These are phyloP conservation scores for Camponotus vicinus DNA, from an alignment of 1,140 invertebrate species.

Conservation along the genomic window DNA sequence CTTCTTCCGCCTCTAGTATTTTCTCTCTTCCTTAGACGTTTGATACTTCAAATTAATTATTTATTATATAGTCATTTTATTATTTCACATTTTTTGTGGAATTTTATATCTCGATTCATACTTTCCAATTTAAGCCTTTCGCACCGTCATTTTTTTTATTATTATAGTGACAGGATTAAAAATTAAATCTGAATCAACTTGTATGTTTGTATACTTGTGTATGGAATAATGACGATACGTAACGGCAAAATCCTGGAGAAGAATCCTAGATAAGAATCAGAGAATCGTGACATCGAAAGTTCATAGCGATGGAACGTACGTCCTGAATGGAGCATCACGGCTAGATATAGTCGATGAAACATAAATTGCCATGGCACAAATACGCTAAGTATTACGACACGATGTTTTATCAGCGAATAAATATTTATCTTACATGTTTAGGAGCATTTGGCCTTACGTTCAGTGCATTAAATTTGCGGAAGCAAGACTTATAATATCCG, in stretches of 20 bases:
- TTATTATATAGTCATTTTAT: background rate
- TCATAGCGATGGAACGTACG: constrained; percentile 53
- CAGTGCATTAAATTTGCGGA: constrained; percentile 13
- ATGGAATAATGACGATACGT: constrained; percentile 53
- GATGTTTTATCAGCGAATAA: constrained; percentile 44
- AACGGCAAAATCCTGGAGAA: constrained; percentile 33
- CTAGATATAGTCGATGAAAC: background rate
- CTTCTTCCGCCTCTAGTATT: background rate
- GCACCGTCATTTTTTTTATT: background rate
- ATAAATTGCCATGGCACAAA: background rate
- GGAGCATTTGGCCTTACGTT: constrained; percentile 37
- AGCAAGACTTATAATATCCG: background rate
- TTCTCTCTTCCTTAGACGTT: background rate
- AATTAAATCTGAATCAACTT: constrained; percentile 4
- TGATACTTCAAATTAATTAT: background rate
- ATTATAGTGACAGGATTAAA: constrained; percentile 18
- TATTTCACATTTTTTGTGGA: background rate
- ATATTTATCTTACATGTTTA: constrained; percentile 15
- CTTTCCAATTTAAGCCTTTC: background rate
- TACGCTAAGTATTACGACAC: constrained; percentile 34
- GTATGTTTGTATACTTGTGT: background rate
- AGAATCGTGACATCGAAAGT: constrained; percentile 60
- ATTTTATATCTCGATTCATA: background rate
- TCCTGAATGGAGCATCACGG: constrained; percentile 44
- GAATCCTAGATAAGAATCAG: constrained; percentile 52